phyloP scores from a whole-genome alignment of 2,113 vertebrate genomes.

The Epinephelus moara region DNA sequence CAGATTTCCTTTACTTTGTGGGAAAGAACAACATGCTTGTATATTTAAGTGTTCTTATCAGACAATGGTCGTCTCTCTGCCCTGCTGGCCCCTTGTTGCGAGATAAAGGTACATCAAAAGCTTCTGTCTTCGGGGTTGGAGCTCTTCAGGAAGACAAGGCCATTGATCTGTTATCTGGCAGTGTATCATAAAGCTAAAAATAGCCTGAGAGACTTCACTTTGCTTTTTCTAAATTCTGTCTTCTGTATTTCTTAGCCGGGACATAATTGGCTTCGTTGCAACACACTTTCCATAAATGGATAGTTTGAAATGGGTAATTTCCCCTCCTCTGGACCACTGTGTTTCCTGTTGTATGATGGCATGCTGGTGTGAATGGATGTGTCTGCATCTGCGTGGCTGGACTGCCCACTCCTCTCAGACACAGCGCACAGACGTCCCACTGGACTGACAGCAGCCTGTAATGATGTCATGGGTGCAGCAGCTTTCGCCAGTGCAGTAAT shows the following conservation, averaged over 20 bases:
- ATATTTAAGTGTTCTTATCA: conserved; percentile 74
- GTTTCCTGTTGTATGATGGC: conserved; percentile 61
- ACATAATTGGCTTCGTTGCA: conserved; percentile 31
- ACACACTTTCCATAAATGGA: conserved; percentile 50
- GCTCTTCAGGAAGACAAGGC: conserved; percentile 49
- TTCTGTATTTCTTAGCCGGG: conserved; percentile 15
- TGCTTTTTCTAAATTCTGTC: conserved; percentile 21
- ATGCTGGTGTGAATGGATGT: conserved; percentile 44
- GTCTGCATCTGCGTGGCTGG: conserved; percentile 42
- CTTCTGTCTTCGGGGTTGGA: conserved; percentile 28
- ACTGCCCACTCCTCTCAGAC: conserved; percentile 60
- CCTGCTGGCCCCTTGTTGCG: conserved; percentile 36
- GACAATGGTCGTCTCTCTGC: conserved; percentile 46
- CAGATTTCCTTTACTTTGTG: conserved; percentile 76
- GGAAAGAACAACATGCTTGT: conserved; percentile 75
- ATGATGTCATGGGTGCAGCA: conserved; percentile 82
- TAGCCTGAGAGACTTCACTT: conserved; percentile 11
- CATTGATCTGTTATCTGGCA: conserved; percentile 23
- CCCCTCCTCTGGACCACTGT: conserved; percentile 33
- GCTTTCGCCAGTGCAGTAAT: conserved; percentile 70
- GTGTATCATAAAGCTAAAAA: conserved; percentile 29
- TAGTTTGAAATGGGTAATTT: conserved; percentile 55
- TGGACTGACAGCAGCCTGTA: conserved; percentile 71
- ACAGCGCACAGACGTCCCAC: conserved; percentile 65
- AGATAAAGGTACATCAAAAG: conserved; percentile 76